Evolutionary conservation across 2,888 invertebrate genomes (phyloP), one percentile per base, ranked within the genome.

Genomic region (Chloroclysta siterata): DNA sequence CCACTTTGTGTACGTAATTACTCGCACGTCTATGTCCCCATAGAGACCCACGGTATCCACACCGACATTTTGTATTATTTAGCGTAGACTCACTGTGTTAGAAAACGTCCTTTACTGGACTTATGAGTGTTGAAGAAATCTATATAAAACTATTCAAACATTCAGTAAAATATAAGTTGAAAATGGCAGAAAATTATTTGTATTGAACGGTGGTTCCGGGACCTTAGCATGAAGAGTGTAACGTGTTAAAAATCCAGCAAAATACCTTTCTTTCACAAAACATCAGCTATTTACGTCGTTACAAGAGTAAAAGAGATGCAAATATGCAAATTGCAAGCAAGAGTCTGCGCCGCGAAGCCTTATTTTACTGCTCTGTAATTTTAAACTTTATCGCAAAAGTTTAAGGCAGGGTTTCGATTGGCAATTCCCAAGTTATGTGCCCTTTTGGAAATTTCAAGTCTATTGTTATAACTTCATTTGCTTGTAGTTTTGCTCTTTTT

Each of bases 391-490:
- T 22, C n/a, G n/a, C n/a, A 0, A 0, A 0, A 0, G 0, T 0
- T 0, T 46, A 72, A 57, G 65, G 66, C 71, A 0, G 11, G 39
- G 51, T 68, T 73, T 74, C 1, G 10, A 0, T 33, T 65, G 57
- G 0, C 1, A 7, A 0, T 50, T 44, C 60, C 13, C 10, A 47
- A 70, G 70, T 70, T 75, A 74, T 83, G 69, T 72, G 61, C 42
- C 77, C 22, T 81, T 81, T 69, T 60, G 7, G 10, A 46, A 54
- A 36, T 55, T 14, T 33, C 47, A 33, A 46, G 63, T 63, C 90
- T 86, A 90, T 92, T 91, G 91, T 92, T 91, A 88, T 85, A 82
- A 85, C 90, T 91, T 90, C 90, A 91, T 92, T 92, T 92, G 90
- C 87, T 88, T 72, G 68, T 71, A 73, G 77, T 77, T 79, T 82